Evolutionary conservation across 2,113 vertebrate genomes (phyloP).

Genomic region (Colius striatus): DNA sequence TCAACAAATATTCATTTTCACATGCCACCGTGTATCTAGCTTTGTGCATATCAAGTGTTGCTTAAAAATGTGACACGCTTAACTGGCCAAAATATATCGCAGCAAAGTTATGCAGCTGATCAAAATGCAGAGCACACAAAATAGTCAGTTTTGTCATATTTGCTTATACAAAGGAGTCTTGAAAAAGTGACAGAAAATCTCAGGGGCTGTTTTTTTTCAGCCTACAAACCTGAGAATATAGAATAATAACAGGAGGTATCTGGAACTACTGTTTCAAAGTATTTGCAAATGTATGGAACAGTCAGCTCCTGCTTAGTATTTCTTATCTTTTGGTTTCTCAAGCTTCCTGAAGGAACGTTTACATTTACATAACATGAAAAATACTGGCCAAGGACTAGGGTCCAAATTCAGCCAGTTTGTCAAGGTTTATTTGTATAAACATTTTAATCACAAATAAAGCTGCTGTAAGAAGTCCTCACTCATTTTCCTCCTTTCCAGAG

Average conservation of each 20-base stretch:
- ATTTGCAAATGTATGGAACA: not conserved
- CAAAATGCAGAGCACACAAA: not conserved
- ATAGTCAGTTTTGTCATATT: not conserved
- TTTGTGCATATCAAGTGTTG: not conserved
- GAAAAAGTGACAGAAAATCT: not conserved
- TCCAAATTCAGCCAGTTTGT: not conserved
- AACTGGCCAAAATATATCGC: not conserved
- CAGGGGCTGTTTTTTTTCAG: not conserved
- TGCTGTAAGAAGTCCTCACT: not conserved
- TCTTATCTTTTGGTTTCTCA: slow-evolving; percentile 14
- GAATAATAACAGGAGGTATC: not conserved
- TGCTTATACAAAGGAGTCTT: not conserved
- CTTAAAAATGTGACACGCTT: not conserved
- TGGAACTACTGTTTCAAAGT: not conserved
- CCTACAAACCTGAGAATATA: not conserved
- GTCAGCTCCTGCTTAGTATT: not conserved
- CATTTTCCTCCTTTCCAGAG: not conserved
- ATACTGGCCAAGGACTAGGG: not conserved
- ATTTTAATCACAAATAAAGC: slow-evolving; percentile 49
- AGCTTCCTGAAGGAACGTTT: not conserved
- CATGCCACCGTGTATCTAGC: not conserved
- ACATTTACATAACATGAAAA: slow-evolving; percentile 28
- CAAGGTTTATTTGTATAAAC: slow-evolving; percentile 34
- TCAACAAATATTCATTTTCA: not conserved
- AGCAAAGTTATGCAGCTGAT: not conserved